A percentile compares a stretch with the other conserved stretches of the same genome.
Conservation (phyloP, 2,888 invertebrate species). For the Lepidonotus clava region DNA sequence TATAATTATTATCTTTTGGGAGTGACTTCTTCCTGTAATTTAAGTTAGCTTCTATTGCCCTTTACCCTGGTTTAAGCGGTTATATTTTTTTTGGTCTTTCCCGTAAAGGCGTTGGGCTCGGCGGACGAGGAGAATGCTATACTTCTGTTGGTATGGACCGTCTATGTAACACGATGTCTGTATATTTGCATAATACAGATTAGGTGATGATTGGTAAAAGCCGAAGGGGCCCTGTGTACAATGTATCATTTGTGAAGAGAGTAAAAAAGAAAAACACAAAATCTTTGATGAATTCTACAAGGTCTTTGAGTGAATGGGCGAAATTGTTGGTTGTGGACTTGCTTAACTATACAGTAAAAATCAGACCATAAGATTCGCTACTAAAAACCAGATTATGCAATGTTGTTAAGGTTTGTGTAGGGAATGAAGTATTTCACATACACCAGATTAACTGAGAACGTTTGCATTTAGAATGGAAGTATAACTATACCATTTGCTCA, state of each 20-base stretch:
- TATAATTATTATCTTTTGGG: constrained; percentile 37
- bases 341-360: constrained; percentile 45
- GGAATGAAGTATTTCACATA: constrained; percentile 25
- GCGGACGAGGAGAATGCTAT: constrained; percentile 42
- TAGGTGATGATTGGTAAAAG: too few relatives aligned
- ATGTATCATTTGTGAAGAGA: constrained; percentile 36
- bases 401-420: constrained; percentile 52
- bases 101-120: constrained; percentile 22
- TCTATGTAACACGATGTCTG: constrained; percentile 46
- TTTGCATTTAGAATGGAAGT: constrained; percentile 55
- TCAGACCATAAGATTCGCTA: constrained; percentile 47
- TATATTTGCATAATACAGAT: constrained; percentile 53
- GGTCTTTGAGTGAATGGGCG: constrained; percentile 37
- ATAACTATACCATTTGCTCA: constrained; percentile 56
- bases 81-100: constrained; percentile 47
- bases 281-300: background rate
- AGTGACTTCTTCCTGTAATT: constrained; percentile 49
- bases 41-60: constrained; percentile 36
- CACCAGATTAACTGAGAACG: constrained; percentile 51
- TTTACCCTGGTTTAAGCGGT: constrained; percentile 26
- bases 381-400: constrained; percentile 49
- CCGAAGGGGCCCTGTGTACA: constrained; percentile 15
- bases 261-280: background rate
- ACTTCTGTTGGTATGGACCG: constrained; percentile 39
- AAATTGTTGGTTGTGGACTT: constrained; percentile 45